Evolutionary conservation across 2,888 invertebrate genomes (phyloP).

Genomic region (Octodonta nipae): DNA sequence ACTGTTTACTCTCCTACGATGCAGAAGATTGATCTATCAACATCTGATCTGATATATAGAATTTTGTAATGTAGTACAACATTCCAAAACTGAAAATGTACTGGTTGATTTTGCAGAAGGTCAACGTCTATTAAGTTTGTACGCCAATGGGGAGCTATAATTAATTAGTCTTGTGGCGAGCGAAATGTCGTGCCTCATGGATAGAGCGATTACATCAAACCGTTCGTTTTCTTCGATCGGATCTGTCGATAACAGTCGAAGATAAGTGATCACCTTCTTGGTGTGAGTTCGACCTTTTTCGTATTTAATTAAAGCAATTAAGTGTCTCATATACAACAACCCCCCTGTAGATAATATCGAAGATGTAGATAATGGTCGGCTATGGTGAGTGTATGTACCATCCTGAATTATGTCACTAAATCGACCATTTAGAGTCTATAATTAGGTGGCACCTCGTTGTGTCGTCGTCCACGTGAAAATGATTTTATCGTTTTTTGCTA

Average conservation of each 20-base stretch:
- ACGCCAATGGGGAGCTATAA: too few species aligned
- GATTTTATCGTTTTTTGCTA: constrained; percentile 21
- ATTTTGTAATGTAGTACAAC: too few species aligned
- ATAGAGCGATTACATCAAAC: constrained; percentile 28
- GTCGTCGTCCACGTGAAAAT: constrained; percentile 14
- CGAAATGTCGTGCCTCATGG: too few species aligned
- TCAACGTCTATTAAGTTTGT: too few species aligned
- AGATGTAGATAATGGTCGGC: constrained; percentile 28
- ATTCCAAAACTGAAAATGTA: too few species aligned
- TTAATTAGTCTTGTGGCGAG: too few species aligned
- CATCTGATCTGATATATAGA: too few species aligned
- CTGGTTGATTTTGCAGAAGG: too few species aligned
- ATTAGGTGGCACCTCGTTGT: constrained; percentile 28
- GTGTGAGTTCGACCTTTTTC: constrained; percentile 33
- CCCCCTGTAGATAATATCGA: constrained; percentile 29
- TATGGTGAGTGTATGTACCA: too few species aligned
- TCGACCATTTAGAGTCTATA: constrained; percentile 20
- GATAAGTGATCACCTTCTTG: constrained; percentile 31
- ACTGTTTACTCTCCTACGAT: too few species aligned
- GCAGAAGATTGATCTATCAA: too few species aligned
- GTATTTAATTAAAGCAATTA: constrained; percentile 37
- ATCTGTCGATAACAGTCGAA: constrained; percentile 29
- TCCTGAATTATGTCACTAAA: constrained; percentile 29
- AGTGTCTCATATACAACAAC: constrained; percentile 34
- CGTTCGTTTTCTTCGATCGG: constrained; percentile 24